A percentile compares a stretch with the other conserved stretches of the same genome.
phyloP scores from a whole-genome alignment of 2,113 vertebrate species.

The Catagonus wagneri region DNA sequence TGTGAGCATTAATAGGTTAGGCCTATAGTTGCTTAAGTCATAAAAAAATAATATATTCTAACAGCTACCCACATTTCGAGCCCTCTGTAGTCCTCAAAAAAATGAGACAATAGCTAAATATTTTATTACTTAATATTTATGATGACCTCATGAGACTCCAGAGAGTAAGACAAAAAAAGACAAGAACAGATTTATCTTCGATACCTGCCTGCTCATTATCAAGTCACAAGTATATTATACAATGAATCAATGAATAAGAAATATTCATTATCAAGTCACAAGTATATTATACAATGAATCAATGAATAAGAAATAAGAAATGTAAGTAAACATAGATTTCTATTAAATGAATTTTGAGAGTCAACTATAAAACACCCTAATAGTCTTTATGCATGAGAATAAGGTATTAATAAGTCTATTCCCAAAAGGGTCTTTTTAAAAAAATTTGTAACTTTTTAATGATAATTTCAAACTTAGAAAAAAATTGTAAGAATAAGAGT shows the following conservation, averaged over 20 bases:
- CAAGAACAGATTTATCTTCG: background rate
- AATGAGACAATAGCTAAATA: background rate
- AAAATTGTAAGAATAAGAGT: background rate
- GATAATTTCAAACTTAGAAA: slow-evolving; percentile 47
- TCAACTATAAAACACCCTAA: background rate
- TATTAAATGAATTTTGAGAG: background rate
- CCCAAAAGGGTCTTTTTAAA: background rate
- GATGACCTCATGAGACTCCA: background rate
- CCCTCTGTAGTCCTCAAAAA: background rate
- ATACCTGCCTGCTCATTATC: background rate
- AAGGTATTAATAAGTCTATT: background rate
- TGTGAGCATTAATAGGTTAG: background rate
- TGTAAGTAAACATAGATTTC: background rate
- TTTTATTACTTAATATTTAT: background rate
- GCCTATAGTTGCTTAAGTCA: background rate
- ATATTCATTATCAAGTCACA: background rate
- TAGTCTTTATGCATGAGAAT: background rate
- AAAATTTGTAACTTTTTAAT: background rate
- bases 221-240: background rate
- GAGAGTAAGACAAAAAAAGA: background rate
- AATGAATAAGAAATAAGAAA: slow-evolving; percentile 2
- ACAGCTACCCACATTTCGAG: background rate
- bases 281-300: background rate
- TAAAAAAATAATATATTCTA: background rate
- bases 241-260: slow-evolving; percentile 30